Evolutionary conservation across 2,113 vertebrate species (phyloP).

Genomic region (Psophia crepitans): DNA sequence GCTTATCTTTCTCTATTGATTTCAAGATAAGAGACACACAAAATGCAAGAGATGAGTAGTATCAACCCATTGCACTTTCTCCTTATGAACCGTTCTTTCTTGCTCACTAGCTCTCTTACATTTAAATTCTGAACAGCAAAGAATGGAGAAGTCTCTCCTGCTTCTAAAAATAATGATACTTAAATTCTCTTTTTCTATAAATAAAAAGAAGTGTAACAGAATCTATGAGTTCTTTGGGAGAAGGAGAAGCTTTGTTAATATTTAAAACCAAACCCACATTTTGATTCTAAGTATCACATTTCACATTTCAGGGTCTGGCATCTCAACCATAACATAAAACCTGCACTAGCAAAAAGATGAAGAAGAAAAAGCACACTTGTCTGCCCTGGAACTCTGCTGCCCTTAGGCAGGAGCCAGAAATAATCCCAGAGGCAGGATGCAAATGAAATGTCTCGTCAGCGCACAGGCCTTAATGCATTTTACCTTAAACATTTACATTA

Average conservation of each 20-base stretch:
- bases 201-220: background rate
- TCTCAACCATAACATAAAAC: background rate
- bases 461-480: slow-evolving; percentile 64
- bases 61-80: background rate
- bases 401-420: slow-evolving; percentile 44
- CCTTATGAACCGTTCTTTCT: background rate
- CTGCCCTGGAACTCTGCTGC: slow-evolving; percentile 25
- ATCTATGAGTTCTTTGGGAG: background rate
- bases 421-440: slow-evolving; percentile 68
- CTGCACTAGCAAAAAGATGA: background rate
- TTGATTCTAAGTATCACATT: background rate
- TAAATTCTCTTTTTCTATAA: background rate
- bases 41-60: background rate
- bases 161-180: background rate
- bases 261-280: slow-evolving; percentile 9
- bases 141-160: background rate
- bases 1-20: background rate
- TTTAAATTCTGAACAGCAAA: background rate
- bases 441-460: slow-evolving; percentile 75
- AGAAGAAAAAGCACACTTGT: background rate
- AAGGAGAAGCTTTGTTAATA: background rate
- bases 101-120: background rate
- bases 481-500: slow-evolving; percentile 82
- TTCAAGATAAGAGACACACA: background rate
- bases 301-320: background rate